These are phyloP conservation scores for Gymnoscelis rufifasciata DNA, from an alignment of 2,888 invertebrate genomes.

Conservation along the genomic window DNA sequence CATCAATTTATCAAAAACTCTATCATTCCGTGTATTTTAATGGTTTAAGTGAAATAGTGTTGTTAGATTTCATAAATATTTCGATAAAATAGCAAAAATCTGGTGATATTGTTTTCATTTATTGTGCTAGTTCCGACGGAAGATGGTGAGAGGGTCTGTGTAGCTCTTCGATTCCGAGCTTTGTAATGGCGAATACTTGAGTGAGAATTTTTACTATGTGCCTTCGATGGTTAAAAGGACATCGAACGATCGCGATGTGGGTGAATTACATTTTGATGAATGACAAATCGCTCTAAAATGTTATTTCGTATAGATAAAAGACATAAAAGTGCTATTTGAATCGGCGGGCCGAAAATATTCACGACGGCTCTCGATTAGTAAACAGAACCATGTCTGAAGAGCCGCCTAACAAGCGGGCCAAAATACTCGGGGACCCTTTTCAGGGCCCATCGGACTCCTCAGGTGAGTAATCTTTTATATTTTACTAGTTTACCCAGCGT, in stretches of 20 bases:
- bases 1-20: constrained; percentile 78
- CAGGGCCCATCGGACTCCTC: constrained; percentile 89
- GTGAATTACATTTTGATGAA: constrained; percentile 79
- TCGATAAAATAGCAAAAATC: constrained; percentile 72
- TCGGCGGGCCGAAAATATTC: constrained; percentile 79
- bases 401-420: constrained; percentile 97
- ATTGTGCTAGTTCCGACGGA: constrained; percentile 85
- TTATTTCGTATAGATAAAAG: constrained; percentile 75
- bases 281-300: constrained; percentile 77
- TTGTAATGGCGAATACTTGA: constrained; percentile 91
- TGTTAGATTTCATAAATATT: constrained; percentile 68
- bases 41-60: constrained; percentile 78
- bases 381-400: constrained; percentile 95
- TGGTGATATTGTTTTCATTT: constrained; percentile 83
- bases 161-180: constrained; percentile 83
- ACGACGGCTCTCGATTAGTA: constrained; percentile 83
- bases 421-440: constrained; percentile 91
- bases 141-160: constrained; percentile 87
- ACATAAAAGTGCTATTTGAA: constrained; percentile 77
- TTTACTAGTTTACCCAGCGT: constrained; percentile 57
- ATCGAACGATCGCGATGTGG: constrained; percentile 84
- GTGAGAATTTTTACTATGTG: constrained; percentile 84
- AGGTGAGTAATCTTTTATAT: constrained; percentile 81
- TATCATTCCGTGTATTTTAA: constrained; percentile 80
- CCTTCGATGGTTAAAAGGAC: constrained; percentile 86